Conservation (phyloP, 2,797 vertebrate genomes). For the Malacoraja senta region DNA sequence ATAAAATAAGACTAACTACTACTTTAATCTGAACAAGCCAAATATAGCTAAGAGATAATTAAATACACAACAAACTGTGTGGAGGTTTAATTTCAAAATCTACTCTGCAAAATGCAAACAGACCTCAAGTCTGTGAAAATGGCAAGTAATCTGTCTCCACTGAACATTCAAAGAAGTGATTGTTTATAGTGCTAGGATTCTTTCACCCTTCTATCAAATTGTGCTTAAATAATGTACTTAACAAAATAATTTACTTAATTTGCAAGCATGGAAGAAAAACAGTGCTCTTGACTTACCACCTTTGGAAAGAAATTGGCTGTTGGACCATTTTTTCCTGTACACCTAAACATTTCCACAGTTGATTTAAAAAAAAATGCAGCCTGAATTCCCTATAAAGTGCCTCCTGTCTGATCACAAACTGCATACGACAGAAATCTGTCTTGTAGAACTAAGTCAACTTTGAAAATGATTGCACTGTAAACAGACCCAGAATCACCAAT, state of each 20-base stretch:
- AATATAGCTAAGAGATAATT: neutral
- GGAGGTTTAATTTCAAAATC: neutral
- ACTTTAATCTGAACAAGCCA: neutral
- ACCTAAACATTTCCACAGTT: neutral
- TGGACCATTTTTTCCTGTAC: neutral
- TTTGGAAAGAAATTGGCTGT: neutral
- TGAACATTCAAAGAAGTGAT: neutral
- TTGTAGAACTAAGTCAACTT: neutral
- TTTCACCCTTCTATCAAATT: neutral
- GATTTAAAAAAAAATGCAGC: conserved; percentile 19
- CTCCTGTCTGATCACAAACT: conserved; percentile 26
- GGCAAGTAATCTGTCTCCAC: neutral
- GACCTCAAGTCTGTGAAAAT: neutral
- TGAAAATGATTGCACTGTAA: conserved; percentile 22
- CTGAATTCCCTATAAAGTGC: conserved; percentile 28
- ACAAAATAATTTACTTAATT: neutral
- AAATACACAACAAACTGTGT: neutral
- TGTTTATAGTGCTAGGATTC: neutral
- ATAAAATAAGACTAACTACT: neutral
- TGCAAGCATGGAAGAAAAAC: neutral
- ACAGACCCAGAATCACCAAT: conserved; percentile 22
- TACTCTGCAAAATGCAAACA: neutral
- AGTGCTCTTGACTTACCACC: neutral
- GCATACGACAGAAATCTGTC: neutral
- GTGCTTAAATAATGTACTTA: neutral